phyloP scores from a whole-genome alignment of 2,888 invertebrate species.

The Priocnemis perturbator region DNA sequence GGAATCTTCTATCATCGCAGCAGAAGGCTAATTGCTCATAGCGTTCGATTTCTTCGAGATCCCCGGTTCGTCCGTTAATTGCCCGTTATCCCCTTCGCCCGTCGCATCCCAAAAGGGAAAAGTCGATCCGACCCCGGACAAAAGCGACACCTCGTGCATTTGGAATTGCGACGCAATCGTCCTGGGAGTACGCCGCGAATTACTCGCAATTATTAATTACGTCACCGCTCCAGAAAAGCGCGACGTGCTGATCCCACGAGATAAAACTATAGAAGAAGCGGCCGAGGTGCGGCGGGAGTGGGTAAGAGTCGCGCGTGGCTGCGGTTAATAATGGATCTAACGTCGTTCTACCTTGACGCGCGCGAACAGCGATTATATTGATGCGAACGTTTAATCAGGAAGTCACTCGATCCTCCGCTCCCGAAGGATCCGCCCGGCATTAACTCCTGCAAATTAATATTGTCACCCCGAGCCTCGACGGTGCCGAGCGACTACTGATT shows the following conservation, averaged over 20 bases:
- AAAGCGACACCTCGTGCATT: slow-evolving; percentile 5
- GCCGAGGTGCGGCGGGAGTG: neutral
- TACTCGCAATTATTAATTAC: slow-evolving; percentile 55
- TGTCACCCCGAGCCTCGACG: slow-evolving; percentile 58
- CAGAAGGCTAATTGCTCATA: too few species aligned
- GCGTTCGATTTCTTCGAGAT: too few species aligned
- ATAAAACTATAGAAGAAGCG: slow-evolving; percentile 14
- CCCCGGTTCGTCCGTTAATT: too few species aligned
- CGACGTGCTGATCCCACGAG: slow-evolving; percentile 26
- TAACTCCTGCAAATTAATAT: slow-evolving; percentile 62
- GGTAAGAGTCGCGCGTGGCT: slow-evolving; percentile 25
- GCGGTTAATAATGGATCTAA: slow-evolving; percentile 40
- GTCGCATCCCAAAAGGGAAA: too few species aligned
- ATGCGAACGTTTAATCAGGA: slow-evolving; percentile 38
- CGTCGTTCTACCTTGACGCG: slow-evolving; percentile 45
- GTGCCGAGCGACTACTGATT: slow-evolving; percentile 53
- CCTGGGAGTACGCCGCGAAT: slow-evolving; percentile 32
- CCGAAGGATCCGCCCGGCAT: slow-evolving; percentile 44
- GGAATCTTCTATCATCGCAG: too few species aligned
- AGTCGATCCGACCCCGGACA: slow-evolving; percentile 3
- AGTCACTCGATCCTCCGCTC: slow-evolving; percentile 25
- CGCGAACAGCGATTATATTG: slow-evolving; percentile 49
- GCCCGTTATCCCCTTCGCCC: too few species aligned
- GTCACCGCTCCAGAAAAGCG: slow-evolving; percentile 20
- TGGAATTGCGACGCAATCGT: too few species aligned